A percentile compares a stretch with the other conserved stretches of the same genome.
These are phyloP conservation scores for Carterocephalus palaemon DNA, from an alignment of 2,888 invertebrate species.

Conservation along the genomic window DNA sequence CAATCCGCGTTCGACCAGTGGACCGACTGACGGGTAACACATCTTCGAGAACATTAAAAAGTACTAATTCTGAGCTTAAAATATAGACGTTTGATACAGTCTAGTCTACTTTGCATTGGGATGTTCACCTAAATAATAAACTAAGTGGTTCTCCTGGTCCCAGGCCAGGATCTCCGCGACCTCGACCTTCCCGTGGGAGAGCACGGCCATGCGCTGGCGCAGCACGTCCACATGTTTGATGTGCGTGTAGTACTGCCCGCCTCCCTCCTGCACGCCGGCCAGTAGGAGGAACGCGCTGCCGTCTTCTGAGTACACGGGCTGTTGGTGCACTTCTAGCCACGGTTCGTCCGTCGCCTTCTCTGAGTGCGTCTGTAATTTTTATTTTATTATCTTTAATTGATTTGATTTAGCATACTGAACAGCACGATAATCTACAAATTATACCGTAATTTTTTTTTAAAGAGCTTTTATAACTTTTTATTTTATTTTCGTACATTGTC, in stretches of 20 bases:
- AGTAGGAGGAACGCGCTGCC: conserved; percentile 90
- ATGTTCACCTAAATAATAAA: conserved; percentile 82
- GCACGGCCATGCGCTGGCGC: conserved; percentile 89
- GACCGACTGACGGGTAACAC: too few species aligned
- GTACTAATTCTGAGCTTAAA: too few species aligned
- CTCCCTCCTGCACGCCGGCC: conserved; percentile 90
- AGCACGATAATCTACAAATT: too few species aligned
- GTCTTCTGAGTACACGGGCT: conserved; percentile 90
- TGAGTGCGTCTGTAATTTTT: conserved; percentile 83
- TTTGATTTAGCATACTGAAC: too few species aligned
- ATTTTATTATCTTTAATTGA: too few species aligned
- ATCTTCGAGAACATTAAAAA: too few species aligned
- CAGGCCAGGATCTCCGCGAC: conserved; percentile 89
- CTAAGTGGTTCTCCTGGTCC: conserved; percentile 90
- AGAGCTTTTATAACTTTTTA: too few species aligned
- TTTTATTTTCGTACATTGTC: too few species aligned
- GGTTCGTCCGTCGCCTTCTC: conserved; percentile 90
- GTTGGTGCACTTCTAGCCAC: conserved; percentile 91
- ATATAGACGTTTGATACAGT: not conserved
- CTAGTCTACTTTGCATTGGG: not conserved
- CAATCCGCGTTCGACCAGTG: too few species aligned
- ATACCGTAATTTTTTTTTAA: too few species aligned
- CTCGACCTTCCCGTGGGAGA: conserved; percentile 92
- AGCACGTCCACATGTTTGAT: conserved; percentile 91
- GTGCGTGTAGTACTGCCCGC: conserved; percentile 90